A percentile compares a stretch with the other conserved stretches of the same genome.
phyloP scores from a whole-genome alignment of 2,888 invertebrate genomes.

The Lacanobia wlatinum region DNA sequence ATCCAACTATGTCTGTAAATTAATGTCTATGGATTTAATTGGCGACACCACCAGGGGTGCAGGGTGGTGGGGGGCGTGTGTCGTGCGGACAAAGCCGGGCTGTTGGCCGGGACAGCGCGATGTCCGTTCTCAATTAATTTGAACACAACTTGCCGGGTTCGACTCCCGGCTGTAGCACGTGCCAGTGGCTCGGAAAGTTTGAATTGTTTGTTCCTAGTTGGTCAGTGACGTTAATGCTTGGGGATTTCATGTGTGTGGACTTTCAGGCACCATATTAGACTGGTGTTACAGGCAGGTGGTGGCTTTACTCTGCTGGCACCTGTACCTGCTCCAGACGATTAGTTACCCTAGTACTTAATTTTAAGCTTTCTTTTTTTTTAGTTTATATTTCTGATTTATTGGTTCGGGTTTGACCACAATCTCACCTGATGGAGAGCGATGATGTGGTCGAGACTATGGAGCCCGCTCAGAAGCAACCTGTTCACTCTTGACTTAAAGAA shows the following conservation, averaged over 20 bases:
- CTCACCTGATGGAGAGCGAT: too few species aligned
- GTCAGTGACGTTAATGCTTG: conserved; percentile 16
- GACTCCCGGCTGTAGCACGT: conserved; percentile 51
- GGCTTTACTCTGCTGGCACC: not conserved
- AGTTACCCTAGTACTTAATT: not conserved
- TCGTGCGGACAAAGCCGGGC: conserved; percentile 48
- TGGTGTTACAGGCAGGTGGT: not conserved
- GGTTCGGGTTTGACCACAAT: too few species aligned
- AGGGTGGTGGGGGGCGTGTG: conserved; percentile 39
- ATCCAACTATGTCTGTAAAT: conserved; percentile 65
- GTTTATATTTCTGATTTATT: too few species aligned
- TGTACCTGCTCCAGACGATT: not conserved
- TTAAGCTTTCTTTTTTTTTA: too few species aligned
- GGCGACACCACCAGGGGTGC: conserved; percentile 24
- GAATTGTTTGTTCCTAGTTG: conserved; percentile 35
- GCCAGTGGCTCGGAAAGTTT: conserved; percentile 61
- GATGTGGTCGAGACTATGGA: too few species aligned
- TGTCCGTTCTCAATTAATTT: conserved; percentile 68
- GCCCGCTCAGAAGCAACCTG: too few species aligned
- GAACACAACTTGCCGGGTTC: conserved; percentile 62
- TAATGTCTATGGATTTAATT: conserved; percentile 65
- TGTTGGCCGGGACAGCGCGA: conserved; percentile 51
- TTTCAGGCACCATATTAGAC: not conserved
- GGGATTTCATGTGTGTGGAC: not conserved
- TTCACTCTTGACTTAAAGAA: too few species aligned